Percentiles rank a stretch among this genome's conserved stretches.
phyloP scores from a whole-genome alignment of 2,113 vertebrate genomes.

The Osmerus mordax region DNA sequence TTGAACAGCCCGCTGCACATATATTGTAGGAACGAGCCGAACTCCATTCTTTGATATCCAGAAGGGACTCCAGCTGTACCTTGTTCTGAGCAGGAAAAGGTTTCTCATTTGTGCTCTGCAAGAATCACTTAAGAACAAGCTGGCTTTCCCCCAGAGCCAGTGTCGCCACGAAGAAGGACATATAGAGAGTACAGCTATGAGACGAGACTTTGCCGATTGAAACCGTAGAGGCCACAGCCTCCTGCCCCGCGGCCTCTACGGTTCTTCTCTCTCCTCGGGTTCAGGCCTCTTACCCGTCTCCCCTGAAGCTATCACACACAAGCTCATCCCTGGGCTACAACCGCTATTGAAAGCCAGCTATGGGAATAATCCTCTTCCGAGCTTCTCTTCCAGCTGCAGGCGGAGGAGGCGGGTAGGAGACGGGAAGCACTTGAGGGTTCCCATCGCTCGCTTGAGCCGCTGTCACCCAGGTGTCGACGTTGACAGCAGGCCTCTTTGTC shows the following conservation, averaged over 20 bases:
- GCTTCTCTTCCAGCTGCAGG: too few species aligned
- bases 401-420: not conserved
- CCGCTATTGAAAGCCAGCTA: not conserved
- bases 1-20: not conserved
- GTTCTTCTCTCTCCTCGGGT: too few species aligned
- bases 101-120: not conserved
- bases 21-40: not conserved
- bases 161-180: not conserved
- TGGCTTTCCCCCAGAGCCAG: not conserved
- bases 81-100: conserved; percentile 3
- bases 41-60: conserved; percentile 1
- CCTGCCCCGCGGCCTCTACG: too few species aligned
- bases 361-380: too few species aligned
- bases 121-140: not conserved
- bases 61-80: not conserved
- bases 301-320: not conserved
- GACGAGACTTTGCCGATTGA: not conserved
- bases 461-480: not conserved
- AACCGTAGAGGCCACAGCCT: too few species aligned
- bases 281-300: too few species aligned
- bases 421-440: not conserved
- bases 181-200: not conserved
- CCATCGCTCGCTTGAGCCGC: too few species aligned
- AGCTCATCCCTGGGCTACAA: not conserved
- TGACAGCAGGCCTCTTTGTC: conserved; percentile 12